These are phyloP conservation scores for Todiramphus saurophagus DNA, from an alignment of 2,113 vertebrate genomes.

Conservation along the genomic window DNA sequence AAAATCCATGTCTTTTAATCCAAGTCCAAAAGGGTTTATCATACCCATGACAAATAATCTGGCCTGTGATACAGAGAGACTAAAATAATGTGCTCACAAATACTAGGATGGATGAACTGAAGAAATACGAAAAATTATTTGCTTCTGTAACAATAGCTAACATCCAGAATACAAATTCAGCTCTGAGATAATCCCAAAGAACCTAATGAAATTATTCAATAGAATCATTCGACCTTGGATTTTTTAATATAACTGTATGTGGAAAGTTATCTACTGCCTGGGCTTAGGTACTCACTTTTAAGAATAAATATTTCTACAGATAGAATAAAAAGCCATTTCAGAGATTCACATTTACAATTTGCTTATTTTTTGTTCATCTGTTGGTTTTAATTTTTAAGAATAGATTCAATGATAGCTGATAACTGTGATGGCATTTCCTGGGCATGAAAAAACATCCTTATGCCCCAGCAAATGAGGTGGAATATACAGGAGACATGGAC, in stretches of 20 bases:
- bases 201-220: background rate
- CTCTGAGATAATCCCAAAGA: background rate
- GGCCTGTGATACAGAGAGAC: background rate
- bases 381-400: background rate
- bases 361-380: background rate
- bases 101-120: background rate
- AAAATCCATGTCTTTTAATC: background rate
- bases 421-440: background rate
- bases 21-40: background rate
- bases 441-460: background rate
- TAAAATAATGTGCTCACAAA: background rate
- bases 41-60: background rate
- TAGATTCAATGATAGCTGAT: background rate
- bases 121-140: background rate
- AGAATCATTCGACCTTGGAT: background rate
- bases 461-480: background rate
- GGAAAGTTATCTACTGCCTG: background rate
- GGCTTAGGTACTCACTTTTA: background rate
- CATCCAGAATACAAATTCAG: background rate
- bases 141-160: background rate
- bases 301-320: background rate
- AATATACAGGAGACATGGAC: background rate
- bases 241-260: background rate
- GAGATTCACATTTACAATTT: background rate
- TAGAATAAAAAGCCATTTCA: background rate